Evolutionary conservation across 2,797 vertebrate genomes (phyloP), one percentile per base, ranked within the genome.

Genomic region (Epinephelus malabaricus): DNA sequence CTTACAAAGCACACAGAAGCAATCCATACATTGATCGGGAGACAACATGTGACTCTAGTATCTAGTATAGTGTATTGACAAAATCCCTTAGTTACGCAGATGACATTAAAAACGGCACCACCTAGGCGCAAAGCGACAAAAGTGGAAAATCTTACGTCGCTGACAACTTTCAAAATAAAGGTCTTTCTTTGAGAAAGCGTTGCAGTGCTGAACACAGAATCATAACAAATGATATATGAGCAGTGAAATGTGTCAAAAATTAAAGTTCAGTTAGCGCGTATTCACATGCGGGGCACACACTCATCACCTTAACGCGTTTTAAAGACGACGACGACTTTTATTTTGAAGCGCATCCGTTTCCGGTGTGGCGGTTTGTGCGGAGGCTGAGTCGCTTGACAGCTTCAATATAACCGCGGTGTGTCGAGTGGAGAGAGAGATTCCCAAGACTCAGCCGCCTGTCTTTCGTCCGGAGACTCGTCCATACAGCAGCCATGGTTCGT

Each of bases 381-480:
- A 2, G 5, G 17, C 2, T 8, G 13, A 2, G 9, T 0, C 3
- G 2, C 15, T 79, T 79, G 58, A 61, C 12, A 1, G 6, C 3
- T 0, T 1, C 1, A 0, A 51, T 78, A 69, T 69, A 76, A 69
- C 0, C 10, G 11, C 64, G 0, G 18, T 2, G 60, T 19, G 18
- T 19, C 10, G 0, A 0, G 0, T 0, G 2, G 0, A 6, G 6
- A 0, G 1, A 19, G 14, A 45, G 5, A 73, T 60, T 76, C 7
- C 1, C 2, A 0, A 43, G 2, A 2, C 3, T 7, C 0, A 5
- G 1, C 34, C 5, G 5, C 1, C 12, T 0, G 4, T 34, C 5
- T 11, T 13, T 1, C 10, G 4, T 0, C 0, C 0, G 1, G 0
- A 4, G 1, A 2, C 2, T 0, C 51, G 0, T 0, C 3, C 9